Evolutionary conservation across 2,113 vertebrate genomes (phyloP).

Genomic region (Dissostichus mawsoni): DNA sequence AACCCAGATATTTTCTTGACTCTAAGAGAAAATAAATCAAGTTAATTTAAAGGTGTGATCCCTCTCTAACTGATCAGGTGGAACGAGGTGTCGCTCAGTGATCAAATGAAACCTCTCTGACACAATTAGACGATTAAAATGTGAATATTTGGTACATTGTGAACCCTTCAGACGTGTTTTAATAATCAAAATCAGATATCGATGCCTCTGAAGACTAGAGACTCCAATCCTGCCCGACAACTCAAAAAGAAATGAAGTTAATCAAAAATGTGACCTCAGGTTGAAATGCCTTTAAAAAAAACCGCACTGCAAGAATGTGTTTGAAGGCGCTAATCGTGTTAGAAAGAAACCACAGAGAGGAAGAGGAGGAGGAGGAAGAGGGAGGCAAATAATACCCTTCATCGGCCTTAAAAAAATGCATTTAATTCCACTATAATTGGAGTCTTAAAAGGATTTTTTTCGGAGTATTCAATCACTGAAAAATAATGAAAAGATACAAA

Average conservation of each 20-base stretch:
- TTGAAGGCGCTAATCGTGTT: slow-evolving; percentile 63
- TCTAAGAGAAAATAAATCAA: neutral
- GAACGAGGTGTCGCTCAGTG: too few species aligned
- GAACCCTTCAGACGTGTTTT: too few species aligned
- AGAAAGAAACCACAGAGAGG: slow-evolving; percentile 26
- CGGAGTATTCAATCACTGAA: too few species aligned
- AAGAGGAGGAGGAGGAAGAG: slow-evolving; percentile 29
- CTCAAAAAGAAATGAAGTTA: too few species aligned
- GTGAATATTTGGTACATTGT: too few species aligned
- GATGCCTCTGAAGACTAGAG: too few species aligned
- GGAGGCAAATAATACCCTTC: slow-evolving; percentile 42
- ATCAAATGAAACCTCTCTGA: too few species aligned
- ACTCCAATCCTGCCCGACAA: too few species aligned
- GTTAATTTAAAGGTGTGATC: slow-evolving; percentile 13
- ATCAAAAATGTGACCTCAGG: too few species aligned
- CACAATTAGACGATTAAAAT: too few species aligned
- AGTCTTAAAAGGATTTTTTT: slow-evolving; percentile 60
- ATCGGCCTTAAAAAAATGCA: slow-evolving; percentile 40
- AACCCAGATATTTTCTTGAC: neutral
- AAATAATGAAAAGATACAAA: neutral
- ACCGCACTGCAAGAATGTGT: neutral
- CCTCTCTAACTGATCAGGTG: neutral
- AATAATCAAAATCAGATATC: too few species aligned
- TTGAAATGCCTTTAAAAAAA: too few species aligned
- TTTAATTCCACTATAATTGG: slow-evolving; percentile 87